Evolutionary conservation across 2,888 invertebrate genomes (phyloP), one percentile per base, ranked within the genome.

Genomic region (Papilio elwesi): DNA sequence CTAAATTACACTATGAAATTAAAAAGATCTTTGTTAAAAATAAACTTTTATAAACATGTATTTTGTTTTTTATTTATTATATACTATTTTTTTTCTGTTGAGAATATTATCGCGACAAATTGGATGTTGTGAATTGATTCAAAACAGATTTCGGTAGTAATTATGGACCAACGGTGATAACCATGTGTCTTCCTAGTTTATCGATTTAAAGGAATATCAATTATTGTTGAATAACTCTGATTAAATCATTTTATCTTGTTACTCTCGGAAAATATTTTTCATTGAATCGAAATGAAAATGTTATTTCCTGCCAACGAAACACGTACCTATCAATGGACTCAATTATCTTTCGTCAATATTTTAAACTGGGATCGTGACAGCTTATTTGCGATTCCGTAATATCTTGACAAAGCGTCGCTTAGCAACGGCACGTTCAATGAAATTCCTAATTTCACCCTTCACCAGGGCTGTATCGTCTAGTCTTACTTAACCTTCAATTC

Each of bases 381-480:
- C 65, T 55, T 76, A 75, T 74, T 73, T 74, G 68, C 71, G 74
- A 68, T 72, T 74, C 71, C 53, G 68, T 70, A 74, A 76, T 74
- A 70, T 78, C 75, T 68, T 71, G 74, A 74, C 63, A 72, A 75
- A 9, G 74, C 75, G 91, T 91, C 87, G 85, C 91, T 78, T 80
- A 76, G 91, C 84, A 83, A 91, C 90, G 84, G 87, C 91, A 91
- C 89, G 91, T 78, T 78, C 80, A 73, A 79, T 71, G 74, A 81
- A 84, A 81, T 81, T 82, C 79, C 82, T 83, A 84, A 88, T 86
- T 85, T 84, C 82, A 88, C 86, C 88, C 88, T 82, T 84, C 86
- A 78, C 74, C 70, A 63, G 65, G 74, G 68, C 76, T 26, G 26
- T 26, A 62, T 36, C 71, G 59, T 48, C 68, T 52, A 72, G 53